Conservation (phyloP, 2,113 vertebrate species). For the Rhadina sibilatrix region DNA sequence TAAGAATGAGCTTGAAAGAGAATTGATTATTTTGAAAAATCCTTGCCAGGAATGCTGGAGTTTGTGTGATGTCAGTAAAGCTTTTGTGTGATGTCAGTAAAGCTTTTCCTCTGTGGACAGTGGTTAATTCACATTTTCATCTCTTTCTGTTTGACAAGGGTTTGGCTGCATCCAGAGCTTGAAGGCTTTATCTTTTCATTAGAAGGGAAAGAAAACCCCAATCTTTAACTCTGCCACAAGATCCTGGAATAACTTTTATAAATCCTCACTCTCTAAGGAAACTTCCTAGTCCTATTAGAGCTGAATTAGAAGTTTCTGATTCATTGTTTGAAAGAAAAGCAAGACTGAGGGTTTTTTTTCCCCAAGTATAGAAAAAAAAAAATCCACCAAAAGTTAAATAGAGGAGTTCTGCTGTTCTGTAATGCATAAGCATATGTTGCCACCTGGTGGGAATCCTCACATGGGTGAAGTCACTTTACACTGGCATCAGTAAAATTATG, state of each 20-base stretch:
- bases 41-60: neutral
- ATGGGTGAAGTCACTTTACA: neutral
- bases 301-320: neutral
- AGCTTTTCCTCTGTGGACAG: neutral
- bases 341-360: fast-evolving
- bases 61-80: neutral
- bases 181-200: neutral
- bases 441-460: neutral
- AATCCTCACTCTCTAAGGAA: neutral
- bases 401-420: neutral
- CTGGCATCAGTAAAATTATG: neutral
- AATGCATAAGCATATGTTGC: neutral
- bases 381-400: neutral
- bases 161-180: neutral
- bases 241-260: neutral
- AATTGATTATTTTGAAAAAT: neutral
- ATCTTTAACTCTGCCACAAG: fast-evolving
- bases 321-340: neutral
- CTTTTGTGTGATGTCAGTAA: neutral
- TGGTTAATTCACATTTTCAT: neutral
- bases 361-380: neutral
- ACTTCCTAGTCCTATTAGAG: neutral
- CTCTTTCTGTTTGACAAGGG: neutral
- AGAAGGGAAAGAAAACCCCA: neutral
- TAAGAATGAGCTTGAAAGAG: neutral